These are phyloP conservation scores for Cichlasoma orientale DNA, from an alignment of 2,797 vertebrate species.

Conservation along the genomic window DNA sequence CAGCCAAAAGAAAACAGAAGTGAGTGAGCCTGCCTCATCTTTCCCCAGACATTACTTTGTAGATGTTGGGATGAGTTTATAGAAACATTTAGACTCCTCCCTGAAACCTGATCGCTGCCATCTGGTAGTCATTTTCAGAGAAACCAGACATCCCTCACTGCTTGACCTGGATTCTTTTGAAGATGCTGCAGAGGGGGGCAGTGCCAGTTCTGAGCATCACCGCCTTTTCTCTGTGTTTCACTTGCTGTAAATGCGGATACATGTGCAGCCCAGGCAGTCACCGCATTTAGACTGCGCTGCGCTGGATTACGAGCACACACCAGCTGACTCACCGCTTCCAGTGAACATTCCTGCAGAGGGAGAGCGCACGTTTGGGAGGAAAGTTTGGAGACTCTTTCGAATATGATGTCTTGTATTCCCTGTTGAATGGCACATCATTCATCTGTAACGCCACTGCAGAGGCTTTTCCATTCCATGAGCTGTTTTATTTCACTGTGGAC, in stretches of 20 bases:
- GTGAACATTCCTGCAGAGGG: conserved; percentile 69
- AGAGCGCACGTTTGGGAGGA: conserved; percentile 50
- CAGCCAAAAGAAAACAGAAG: conserved; percentile 4
- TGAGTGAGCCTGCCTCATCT: conserved; percentile 25
- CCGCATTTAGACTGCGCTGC: conserved; percentile 3
- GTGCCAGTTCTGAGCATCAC: conserved; percentile 54
- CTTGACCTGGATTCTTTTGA: conserved; percentile 77
- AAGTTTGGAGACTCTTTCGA: conserved; percentile 58
- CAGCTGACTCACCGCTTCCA: conserved; percentile 76
- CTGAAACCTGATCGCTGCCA: conserved; percentile 75
- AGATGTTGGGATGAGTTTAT: conserved; percentile 71
- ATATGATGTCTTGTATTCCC: conserved; percentile 59
- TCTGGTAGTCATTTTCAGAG: conserved; percentile 79
- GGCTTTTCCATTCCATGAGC: conserved; percentile 48
- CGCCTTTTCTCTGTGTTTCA: conserved; percentile 36
- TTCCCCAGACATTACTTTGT: conserved; percentile 63
- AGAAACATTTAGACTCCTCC: conserved; percentile 64
- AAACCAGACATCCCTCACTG: conserved; percentile 62
- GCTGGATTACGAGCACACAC: conserved; percentile 20
- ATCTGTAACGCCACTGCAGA: conserved; percentile 40
- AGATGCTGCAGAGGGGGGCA: conserved; percentile 57
- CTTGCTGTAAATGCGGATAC: conserved; percentile 20
- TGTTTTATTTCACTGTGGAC: conserved; percentile 46
- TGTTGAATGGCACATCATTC: conserved; percentile 56
- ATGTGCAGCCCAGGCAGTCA: background rate